Evolutionary conservation across 2,888 invertebrate genomes (phyloP), one percentile per base, ranked within the genome.

Genomic region (Tuberolachnus salignus): DNA sequence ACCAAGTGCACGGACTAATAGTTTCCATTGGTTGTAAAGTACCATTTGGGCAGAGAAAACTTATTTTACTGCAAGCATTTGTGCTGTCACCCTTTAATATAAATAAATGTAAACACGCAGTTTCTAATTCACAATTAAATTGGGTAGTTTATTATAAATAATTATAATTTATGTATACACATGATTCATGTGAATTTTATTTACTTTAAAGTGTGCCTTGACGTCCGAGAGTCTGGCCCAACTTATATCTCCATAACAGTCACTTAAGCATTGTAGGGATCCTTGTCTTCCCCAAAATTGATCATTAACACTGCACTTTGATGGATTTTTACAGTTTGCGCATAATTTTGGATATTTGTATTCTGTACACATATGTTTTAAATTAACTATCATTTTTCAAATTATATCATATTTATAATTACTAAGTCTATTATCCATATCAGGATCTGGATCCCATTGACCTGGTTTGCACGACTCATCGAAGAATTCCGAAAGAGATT

Each of bases 201-300:
- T 85, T 83, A 91, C 90, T 83, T 89, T 89, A 83, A 93, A 93
- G 84, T 91, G 91, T 46, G 87, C 84, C 26, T 85, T 84, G 14
- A 91, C 89, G 83, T 92, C 92, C 82, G 91, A 91, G 1, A 91
- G 86, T 82, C 92, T 90, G 0, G 92, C 91, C 93, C 94, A 95
- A 1, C 92, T 92, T 44, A 95, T 89, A 84, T 95, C 93, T 0
- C 95, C 96, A 0, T 88, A 88, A 16, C 91, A 91, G 81, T 92
- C 92, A 0, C 90, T 89, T 26, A 97, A 87, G 83, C 97, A 97
- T 49, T 89, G 87, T 4, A 96, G 87, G 0, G 94, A 91, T 0
- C 97, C 97, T 63, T 90, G 88, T 81, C 92, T 89, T 1, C 96
- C 96, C 88, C 93, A 93, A 85, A 93, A 95, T 73, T 91, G 91